A percentile compares a stretch with the other conserved stretches of the same genome.
Conservation (phyloP, 2,888 invertebrate species). For the Stenodema calcarata region DNA sequence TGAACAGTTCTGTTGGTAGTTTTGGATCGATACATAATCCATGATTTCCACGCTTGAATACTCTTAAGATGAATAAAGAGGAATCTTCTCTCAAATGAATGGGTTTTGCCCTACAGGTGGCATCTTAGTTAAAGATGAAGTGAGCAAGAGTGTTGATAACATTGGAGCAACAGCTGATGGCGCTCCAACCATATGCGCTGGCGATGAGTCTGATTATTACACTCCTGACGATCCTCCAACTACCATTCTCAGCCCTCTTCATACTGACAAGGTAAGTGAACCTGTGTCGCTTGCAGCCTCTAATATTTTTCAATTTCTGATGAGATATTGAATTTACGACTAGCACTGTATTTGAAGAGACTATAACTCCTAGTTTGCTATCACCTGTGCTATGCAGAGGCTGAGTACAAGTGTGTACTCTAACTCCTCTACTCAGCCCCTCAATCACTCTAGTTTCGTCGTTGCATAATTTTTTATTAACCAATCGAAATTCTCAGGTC, state of each 20-base stretch:
- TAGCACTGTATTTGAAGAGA: too few species aligned
- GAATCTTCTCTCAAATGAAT: background rate
- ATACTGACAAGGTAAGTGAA: constrained; percentile 59
- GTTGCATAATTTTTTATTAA: too few species aligned
- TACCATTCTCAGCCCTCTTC: constrained; percentile 71
- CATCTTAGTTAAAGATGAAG: constrained; percentile 15
- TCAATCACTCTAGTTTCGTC: too few species aligned
- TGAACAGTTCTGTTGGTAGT: too few species aligned
- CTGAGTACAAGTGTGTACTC: too few species aligned
- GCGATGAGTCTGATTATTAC: constrained; percentile 79
- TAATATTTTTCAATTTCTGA: too few species aligned
- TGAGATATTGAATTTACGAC: too few species aligned
- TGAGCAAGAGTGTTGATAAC: constrained; percentile 29
- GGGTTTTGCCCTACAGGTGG: background rate
- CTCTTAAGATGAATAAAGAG: background rate
- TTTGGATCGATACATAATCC: too few species aligned
- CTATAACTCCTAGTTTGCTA: too few species aligned
- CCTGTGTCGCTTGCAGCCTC: background rate
- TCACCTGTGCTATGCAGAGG: too few species aligned
- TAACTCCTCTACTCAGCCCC: too few species aligned
- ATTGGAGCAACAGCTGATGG: constrained; percentile 35
- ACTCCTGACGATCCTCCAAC: constrained; percentile 78
- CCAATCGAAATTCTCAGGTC: too few species aligned
- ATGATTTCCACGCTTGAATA: background rate
- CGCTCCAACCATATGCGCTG: constrained; percentile 58